Evolutionary conservation across 2,113 vertebrate species (phyloP), one percentile per base, ranked within the genome.

Genomic region (Corythornis madagascariensis): DNA sequence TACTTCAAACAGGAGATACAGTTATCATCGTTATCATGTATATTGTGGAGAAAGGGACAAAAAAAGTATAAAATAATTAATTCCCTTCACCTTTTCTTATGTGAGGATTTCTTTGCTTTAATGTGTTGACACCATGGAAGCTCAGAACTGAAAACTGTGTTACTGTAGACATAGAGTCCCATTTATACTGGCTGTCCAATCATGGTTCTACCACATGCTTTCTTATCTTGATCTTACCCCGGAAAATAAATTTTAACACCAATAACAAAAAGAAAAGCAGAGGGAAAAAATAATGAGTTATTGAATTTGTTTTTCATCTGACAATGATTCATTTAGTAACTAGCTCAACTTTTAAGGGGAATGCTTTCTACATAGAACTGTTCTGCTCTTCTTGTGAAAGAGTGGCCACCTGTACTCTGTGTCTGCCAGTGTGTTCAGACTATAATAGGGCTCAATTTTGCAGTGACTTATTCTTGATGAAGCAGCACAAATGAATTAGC

Each of bases 301-400:
- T 9, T 81, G 28, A 73, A 63, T 26, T 72, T 26, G 8, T 3
- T 61, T 95, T 91, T 66, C 61, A 71, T 69, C 45, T 72, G 42
- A 47, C 48, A 52, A 79, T 71, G 45, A 70, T 66, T 69, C 4
- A 4, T 26, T 65, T 74, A 63, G 21, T 80, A 92, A 55, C 33
- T 66, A 85, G 35, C 12, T 55, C 26, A 81, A 75, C 17, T 86
- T 66, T 92, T 72, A 91, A 94, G 87, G 31, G 61, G 77, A 91
- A 71, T 69, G 18, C 17, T 73, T 84, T 79, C 61, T 53, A 47
- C n/a, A 60, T n/a, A 61, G 48, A 94, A 75, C 15, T 83, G 56
- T 86, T 29, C 40, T 73, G 28, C 11, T 76, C 17, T 83, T 16
- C 24, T 35, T 71, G 25, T 64, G 52, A 24, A 74, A 67, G 57